A percentile compares a stretch with the other conserved stretches of the same genome.
Evolutionary conservation across 2,888 invertebrate genomes (phyloP).

Genomic region (Agonopterix arenella): DNA sequence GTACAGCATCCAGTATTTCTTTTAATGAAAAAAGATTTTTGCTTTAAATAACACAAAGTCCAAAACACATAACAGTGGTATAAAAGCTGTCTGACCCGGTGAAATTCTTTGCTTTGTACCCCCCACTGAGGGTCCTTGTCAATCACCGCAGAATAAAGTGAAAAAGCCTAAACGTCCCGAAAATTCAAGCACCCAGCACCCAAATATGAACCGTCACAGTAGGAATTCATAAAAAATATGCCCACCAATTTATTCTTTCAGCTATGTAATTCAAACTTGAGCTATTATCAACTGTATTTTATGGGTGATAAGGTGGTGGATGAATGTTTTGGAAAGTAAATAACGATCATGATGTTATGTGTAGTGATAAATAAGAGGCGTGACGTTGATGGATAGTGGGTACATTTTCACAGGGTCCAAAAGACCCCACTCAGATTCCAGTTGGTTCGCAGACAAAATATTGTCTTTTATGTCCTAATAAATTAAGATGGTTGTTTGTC

Average conservation of each 20-base stretch:
- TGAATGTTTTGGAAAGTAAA: background rate
- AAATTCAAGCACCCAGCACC: background rate
- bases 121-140: background rate
- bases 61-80: too few species aligned
- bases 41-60: too few species aligned
- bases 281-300: too few species aligned
- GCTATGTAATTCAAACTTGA: too few species aligned
- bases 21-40: too few species aligned
- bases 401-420: conserved; percentile 28
- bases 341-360: conserved; percentile 17
- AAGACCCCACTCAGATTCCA: conserved; percentile 45
- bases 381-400: conserved; percentile 64
- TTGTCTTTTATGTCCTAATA: conserved; percentile 30
- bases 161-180: background rate
- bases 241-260: background rate
- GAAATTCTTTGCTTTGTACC: too few species aligned
- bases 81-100: too few species aligned
- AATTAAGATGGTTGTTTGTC: conserved; percentile 15
- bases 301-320: background rate
- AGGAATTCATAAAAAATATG: background rate
- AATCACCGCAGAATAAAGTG: background rate
- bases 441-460: conserved; percentile 45
- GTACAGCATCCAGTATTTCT: too few species aligned
- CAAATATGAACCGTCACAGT: background rate
- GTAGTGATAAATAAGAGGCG: conserved; percentile 60